Base-by-base conservation (phyloP, 2,113 vertebrate species). In the Microtus ochrogaster region DNA sequence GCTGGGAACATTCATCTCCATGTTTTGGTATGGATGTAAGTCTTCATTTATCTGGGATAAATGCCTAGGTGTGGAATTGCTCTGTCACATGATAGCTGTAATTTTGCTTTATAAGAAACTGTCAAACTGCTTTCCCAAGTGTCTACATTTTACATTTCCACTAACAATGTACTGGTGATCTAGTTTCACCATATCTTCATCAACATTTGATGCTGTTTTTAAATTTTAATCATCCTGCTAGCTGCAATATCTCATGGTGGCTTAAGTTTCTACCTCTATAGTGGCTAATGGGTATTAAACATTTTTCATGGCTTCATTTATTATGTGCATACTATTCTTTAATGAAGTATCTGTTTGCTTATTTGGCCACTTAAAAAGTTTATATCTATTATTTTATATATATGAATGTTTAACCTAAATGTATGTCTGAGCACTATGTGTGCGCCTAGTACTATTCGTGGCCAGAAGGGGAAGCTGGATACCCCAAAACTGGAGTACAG, bases 131-230 rank as follows among this genome's bases (percentile, higher is more conserved):
- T 66, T 70, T 58, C 83, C 26, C 22, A 19, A 87, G 24, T 89
- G 52, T 47, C 58, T 30, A 33, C 49, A 70, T 28, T 94, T 97
- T 89, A 79, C 63, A 58, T 70, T 66, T 10, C 19, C n/a, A 74
- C 21, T 28, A 95, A 6, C 22, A 14, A 47, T 55, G 16, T 73
- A 19, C 14, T 28, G 79, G 22, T 52, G 73, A 85, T 68, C 26
- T 39, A 85, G 61, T 81, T 81, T 95, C 55, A 76, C 89, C 44
- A 86, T n/a, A 52, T 90, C 14, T 30, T 72, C 36, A 63, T 6
- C 49, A 70, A 6, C 41, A 92, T 87, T 90, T 52, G 28, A 74
- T 90, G 16, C 36, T 84, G 73, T 55, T 92, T 95, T 91, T 72
- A 76, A 89, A 73, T 84, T 74, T 74, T 92, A 90, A 79, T 49